Evolutionary conservation across 2,113 vertebrate genomes (phyloP).

Genomic region (Platanista minor): DNA sequence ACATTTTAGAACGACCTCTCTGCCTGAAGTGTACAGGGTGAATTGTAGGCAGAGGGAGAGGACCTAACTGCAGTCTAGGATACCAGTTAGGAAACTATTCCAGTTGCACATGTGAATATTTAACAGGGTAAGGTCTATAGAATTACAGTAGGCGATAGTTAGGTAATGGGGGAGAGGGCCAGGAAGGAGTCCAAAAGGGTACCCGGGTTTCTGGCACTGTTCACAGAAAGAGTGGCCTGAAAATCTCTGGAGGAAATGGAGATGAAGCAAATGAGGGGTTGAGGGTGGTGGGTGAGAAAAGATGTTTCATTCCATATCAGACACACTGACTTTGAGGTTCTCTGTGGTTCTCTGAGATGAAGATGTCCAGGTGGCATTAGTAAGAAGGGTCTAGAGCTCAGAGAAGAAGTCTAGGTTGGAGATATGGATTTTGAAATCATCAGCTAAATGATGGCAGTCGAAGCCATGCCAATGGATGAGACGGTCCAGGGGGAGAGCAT

Average conservation of each 20-base stretch:
- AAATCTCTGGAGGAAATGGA: neutral
- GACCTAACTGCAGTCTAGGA: neutral
- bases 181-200: neutral
- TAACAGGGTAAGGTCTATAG: neutral
- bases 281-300: neutral
- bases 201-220: fast-evolving
- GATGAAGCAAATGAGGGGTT: neutral
- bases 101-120: neutral
- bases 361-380: neutral
- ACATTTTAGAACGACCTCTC: neutral
- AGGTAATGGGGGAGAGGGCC: too few relatives aligned
- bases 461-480: neutral
- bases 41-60: neutral
- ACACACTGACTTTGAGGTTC: neutral
- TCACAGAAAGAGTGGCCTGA: neutral
- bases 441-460: neutral
- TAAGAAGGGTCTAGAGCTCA: neutral
- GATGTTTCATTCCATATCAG: neutral
- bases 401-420: neutral
- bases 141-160: neutral
- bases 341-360: neutral
- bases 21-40: neutral
- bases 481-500: neutral
- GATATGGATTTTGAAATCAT: neutral
- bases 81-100: neutral